These are phyloP conservation scores for Sternarchorhynchus goeldii DNA, from an alignment of 2,797 vertebrate genomes.

Conservation along the genomic window DNA sequence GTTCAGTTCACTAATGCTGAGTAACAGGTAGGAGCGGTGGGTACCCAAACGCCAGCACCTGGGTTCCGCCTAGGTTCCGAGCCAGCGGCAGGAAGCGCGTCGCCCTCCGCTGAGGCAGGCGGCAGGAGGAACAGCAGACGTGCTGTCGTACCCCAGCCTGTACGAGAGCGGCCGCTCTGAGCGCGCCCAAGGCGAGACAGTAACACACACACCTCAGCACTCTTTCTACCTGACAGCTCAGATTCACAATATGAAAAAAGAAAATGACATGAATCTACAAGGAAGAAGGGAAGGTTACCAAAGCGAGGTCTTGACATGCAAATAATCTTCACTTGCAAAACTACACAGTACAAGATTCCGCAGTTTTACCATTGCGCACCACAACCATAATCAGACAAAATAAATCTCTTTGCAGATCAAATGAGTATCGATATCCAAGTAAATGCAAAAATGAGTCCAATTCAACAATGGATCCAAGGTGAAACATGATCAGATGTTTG, in stretches of 20 bases:
- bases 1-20: conserved; percentile 37
- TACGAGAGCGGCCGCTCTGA: neutral
- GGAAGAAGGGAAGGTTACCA: neutral
- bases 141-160: no score
- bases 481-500: conserved; percentile 15
- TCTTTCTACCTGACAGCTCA: neutral
- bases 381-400: no score
- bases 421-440: neutral
- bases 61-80: no score
- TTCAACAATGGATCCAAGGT: neutral
- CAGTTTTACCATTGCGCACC: no score
- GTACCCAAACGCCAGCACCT: neutral
- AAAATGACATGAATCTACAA: neutral
- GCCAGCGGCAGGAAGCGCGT: neutral
- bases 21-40: conserved; percentile 36
- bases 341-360: neutral
- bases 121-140: neutral
- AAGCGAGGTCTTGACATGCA: neutral
- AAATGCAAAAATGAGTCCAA: neutral
- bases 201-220: neutral
- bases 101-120: neutral
- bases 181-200: neutral
- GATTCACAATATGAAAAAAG: neutral
- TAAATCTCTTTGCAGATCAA: neutral
- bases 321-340: neutral